These are phyloP conservation scores for Epizoanthus fatuus DNA, from an alignment of 92 coral and sea anemone species.

Conservation along the genomic window DNA sequence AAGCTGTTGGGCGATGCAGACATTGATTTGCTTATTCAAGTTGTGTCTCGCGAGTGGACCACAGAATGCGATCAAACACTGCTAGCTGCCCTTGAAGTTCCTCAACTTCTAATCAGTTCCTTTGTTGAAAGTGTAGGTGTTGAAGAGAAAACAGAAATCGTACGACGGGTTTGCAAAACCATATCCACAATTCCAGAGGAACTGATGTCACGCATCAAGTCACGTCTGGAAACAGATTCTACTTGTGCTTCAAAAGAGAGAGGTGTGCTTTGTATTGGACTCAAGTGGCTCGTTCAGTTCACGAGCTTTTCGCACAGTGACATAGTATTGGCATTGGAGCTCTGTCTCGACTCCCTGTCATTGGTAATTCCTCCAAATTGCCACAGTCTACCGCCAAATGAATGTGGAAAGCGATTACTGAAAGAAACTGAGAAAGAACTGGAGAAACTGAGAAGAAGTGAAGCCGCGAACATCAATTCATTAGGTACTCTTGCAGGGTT, in stretches of 20 bases:
- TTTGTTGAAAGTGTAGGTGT: not conserved
- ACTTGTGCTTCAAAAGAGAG: not conserved
- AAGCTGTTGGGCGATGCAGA: not conserved
- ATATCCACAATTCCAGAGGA: not conserved
- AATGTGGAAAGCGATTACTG: slow-evolving; percentile 2
- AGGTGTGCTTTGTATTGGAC: not conserved
- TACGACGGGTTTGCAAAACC: not conserved
- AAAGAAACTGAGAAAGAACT: not conserved
- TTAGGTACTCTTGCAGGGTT: not conserved
- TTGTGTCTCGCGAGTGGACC: not conserved
- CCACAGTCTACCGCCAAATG: not conserved
- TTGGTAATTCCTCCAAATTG: not conserved
- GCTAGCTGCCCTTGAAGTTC: not conserved
- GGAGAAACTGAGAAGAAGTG: not conserved
- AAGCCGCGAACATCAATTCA: not conserved
- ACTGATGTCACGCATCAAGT: not conserved
- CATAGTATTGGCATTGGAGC: not conserved
- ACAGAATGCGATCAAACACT: not conserved
- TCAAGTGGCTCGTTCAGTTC: not conserved
- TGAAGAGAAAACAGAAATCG: not conserved
- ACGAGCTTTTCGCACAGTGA: not conserved
- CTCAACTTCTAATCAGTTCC: not conserved
- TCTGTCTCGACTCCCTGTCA: not conserved
- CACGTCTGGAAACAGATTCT: not conserved
- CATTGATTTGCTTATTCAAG: not conserved